Conservation (phyloP, 2,113 vertebrate species). For the Odontophorus gujanensis region DNA sequence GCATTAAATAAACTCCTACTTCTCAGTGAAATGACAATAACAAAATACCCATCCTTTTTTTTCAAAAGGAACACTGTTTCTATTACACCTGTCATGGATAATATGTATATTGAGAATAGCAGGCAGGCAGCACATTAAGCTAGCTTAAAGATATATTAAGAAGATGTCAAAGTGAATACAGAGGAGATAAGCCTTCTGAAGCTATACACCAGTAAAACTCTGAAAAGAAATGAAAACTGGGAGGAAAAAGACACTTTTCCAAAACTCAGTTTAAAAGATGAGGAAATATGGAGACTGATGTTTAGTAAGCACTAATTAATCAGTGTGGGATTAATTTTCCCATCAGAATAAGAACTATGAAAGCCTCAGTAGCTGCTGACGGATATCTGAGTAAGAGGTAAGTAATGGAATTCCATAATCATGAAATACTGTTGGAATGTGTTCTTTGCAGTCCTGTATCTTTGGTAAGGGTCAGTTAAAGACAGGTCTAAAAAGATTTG, state of each 20-base stretch:
- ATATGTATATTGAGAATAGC: conserved; percentile 34
- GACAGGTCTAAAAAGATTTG: not conserved
- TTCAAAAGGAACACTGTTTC: conserved; percentile 51
- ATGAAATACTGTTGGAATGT: not conserved
- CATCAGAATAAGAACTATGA: not conserved
- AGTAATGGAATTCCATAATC: not conserved
- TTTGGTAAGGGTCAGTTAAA: not conserved
- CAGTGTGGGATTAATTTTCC: not conserved
- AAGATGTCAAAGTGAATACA: conserved; percentile 37
- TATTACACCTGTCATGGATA: conserved; percentile 59
- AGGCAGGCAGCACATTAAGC: conserved; percentile 18
- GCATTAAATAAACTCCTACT: not conserved
- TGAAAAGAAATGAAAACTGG: conserved; percentile 15
- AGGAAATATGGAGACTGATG: conserved; percentile 7
- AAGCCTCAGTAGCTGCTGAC: not conserved
- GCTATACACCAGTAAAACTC: conserved; percentile 13
- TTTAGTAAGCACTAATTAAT: conserved; percentile 35
- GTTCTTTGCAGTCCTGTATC: not conserved
- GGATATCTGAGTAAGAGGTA: not conserved
- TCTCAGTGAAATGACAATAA: conserved; percentile 28
- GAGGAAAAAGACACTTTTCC: not conserved
- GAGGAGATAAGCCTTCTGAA: conserved; percentile 37
- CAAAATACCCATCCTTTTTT: conserved; percentile 55
- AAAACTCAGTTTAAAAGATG: conserved; percentile 35
- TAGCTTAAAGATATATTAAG: conserved; percentile 52